Base-by-base conservation (phyloP, 92 coral and sea anemone species). In the Porites cylindrica region DNA sequence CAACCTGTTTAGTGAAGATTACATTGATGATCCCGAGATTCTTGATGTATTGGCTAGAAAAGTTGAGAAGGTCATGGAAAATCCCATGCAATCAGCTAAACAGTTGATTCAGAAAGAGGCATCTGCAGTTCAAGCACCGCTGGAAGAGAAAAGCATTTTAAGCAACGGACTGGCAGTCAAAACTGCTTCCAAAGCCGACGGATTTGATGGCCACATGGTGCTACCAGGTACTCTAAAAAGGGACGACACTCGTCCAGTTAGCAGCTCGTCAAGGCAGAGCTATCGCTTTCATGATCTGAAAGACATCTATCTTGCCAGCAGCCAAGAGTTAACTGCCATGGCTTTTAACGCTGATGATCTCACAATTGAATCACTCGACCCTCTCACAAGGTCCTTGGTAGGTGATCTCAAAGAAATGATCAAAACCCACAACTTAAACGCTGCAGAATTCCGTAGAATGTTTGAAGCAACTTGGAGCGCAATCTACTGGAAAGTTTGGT, bases 1-100 rank as follows among this genome's bases (percentile, higher is more conserved):
- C 70, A 92, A 94, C 73, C 80, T 94, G 60, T 83, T 94, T 68
- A 76, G 86, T 38, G 82, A 76, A 29, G 94, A 87, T 5, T 85
- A 72, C 16, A 77, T 64, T 38, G 90, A 92, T 52, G 23, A 83
- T 67, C 94, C 91, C 21, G 85, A 90, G 29, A 68, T 83, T 32
- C 80, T 94, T 29, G 82, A 74, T 12, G 53, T 7, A 17, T 51
- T 92, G 74, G 94, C 88, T 70, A 65, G 5, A 56, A 89, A 94
- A 75, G 85, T 88, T 7, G 81, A 83, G 50, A 83, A 86, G 56
- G 85, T 94, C 65, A 66, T 71, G 58, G 78, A 79, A 47, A 74
- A 92, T 43, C 95, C 95, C 12, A 79, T 78, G 24, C 54, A 66
- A 32, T 92, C 89, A 61, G 81, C 91, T 18, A 82, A 73, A 8